phyloP scores from a whole-genome alignment of 2,888 invertebrate genomes.

The Phorcus lineatus region DNA sequence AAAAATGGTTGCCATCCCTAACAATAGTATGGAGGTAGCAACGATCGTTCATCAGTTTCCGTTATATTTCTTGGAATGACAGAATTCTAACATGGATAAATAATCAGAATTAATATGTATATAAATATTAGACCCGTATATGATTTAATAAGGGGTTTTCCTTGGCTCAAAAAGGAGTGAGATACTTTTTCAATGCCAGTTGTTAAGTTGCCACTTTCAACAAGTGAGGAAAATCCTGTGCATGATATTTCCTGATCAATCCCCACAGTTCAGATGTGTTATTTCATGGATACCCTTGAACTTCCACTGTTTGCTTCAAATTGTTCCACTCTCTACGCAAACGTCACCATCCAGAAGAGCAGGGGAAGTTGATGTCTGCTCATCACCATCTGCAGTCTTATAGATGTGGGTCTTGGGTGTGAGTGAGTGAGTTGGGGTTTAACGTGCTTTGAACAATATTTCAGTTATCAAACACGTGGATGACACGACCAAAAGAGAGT shows the following conservation, averaged over 20 bases:
- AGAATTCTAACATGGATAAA: too few relatives aligned
- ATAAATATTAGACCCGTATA: too few relatives aligned
- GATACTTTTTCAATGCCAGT: conserved; percentile 7
- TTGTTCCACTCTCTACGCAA: conserved; percentile 30
- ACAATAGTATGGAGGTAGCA: too few relatives aligned
- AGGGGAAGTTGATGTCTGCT: background rate
- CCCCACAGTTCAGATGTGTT: conserved; percentile 28
- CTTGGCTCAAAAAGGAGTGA: too few relatives aligned
- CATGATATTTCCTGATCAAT: conserved; percentile 29
- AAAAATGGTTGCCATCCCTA: too few relatives aligned
- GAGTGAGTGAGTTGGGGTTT: conserved; percentile 38
- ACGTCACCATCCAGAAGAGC: conserved; percentile 20
- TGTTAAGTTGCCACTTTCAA: conserved; percentile 27
- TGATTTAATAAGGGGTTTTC: too few relatives aligned
- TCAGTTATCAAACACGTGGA: too few relatives aligned
- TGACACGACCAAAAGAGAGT: too few relatives aligned
- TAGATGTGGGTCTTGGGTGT: conserved; percentile 22
- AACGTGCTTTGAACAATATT: too few relatives aligned
- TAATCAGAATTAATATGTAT: too few relatives aligned
- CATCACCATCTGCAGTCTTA: background rate
- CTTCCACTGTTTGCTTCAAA: conserved; percentile 29
- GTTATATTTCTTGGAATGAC: too few relatives aligned
- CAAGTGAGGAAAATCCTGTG: conserved; percentile 35
- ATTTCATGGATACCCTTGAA: conserved; percentile 23
- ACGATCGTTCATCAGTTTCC: too few relatives aligned